A percentile compares a stretch with the other conserved stretches of the same genome.
These are phyloP conservation scores for Campylomormyrus tamandua DNA, from an alignment of 2,113 vertebrate genomes.

Conservation along the genomic window DNA sequence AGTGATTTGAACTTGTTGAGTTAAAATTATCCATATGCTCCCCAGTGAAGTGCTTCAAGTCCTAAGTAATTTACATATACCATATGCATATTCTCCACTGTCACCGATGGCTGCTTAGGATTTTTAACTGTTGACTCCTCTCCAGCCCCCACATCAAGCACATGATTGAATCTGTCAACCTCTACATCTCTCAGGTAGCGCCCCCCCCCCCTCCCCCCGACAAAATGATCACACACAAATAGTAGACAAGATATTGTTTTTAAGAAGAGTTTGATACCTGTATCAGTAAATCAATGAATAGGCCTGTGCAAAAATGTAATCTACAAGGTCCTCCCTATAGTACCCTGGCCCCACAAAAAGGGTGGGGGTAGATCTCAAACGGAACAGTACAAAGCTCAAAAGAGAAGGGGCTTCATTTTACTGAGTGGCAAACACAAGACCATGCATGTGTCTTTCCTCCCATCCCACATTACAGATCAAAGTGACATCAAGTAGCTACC, in stretches of 20 bases:
- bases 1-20: neutral
- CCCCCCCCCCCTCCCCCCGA: neutral
- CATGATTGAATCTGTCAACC: neutral
- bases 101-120: neutral
- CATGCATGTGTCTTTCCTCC: neutral
- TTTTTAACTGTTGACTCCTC: neutral
- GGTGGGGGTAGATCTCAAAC: neutral
- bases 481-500: neutral
- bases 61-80: neutral
- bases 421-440: neutral
- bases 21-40: neutral
- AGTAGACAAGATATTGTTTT: neutral
- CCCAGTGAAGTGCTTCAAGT: neutral
- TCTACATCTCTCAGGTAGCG: neutral
- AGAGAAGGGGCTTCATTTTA: neutral
- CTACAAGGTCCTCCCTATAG: neutral
- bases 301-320: neutral
- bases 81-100: neutral
- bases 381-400: neutral
- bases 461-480: neutral
- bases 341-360: neutral
- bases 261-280: neutral
- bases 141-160: neutral
- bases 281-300: neutral
- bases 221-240: neutral